Evolutionary conservation across 92 coral and sea anemone genomes (phyloP).

Genomic region (Muricea muricata): DNA sequence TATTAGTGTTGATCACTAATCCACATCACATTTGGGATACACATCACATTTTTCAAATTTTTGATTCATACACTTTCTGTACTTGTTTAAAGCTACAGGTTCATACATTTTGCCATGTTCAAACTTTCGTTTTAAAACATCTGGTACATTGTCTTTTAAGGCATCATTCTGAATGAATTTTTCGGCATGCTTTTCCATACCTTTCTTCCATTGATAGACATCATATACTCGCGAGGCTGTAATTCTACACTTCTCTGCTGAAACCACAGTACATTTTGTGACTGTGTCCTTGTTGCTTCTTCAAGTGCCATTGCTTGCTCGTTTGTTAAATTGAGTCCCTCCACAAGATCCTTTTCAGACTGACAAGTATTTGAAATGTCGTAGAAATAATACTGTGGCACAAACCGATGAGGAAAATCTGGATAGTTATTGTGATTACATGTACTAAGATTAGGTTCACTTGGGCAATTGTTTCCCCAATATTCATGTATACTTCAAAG

Average conservation of each 20-base stretch:
- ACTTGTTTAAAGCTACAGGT: constrained; percentile 66
- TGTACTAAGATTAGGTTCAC: constrained; percentile 44
- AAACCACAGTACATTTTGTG: constrained; percentile 55
- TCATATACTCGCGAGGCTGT: constrained; percentile 67
- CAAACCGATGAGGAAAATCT: constrained; percentile 62
- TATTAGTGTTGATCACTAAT: constrained; percentile 53
- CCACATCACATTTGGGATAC: constrained; percentile 66
- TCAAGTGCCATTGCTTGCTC: constrained; percentile 55
- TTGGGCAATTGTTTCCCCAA: constrained; percentile 36
- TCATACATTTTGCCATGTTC: constrained; percentile 71
- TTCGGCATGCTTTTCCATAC: constrained; percentile 66
- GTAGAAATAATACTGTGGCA: constrained; percentile 55
- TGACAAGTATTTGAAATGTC: constrained; percentile 28
- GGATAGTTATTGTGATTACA: constrained; percentile 40
- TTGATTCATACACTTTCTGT: constrained; percentile 51
- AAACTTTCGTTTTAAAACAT: constrained; percentile 57
- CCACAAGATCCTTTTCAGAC: constrained; percentile 38
- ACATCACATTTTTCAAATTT: constrained; percentile 47
- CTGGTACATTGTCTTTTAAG: not conserved
- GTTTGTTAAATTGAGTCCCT: constrained; percentile 50
- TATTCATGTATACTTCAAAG: constrained; percentile 63
- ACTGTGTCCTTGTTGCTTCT: constrained; percentile 59
- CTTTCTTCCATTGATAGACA: constrained; percentile 64
- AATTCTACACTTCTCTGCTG: constrained; percentile 49
- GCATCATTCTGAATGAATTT: constrained; percentile 57